Percentiles rank a stretch among this genome's conserved stretches.
Evolutionary conservation across 2,113 vertebrate genomes (phyloP).

Genomic region (Leptocoma aspasia): DNA sequence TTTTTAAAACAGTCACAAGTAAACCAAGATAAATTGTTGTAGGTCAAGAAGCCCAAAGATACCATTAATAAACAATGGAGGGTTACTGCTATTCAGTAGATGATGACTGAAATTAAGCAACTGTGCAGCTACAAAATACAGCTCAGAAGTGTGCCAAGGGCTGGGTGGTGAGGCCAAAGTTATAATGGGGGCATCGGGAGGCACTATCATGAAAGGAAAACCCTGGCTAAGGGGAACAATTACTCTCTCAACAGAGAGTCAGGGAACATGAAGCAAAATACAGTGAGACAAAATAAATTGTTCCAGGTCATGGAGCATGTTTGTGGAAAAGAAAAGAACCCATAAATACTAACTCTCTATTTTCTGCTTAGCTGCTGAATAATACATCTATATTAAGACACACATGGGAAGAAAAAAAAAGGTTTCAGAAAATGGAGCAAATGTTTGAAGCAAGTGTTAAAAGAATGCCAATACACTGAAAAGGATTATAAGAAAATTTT

Average conservation of each 20-base stretch:
- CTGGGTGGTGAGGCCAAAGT: not conserved
- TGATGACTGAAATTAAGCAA: not conserved
- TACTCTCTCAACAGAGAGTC: not conserved
- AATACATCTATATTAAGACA: not conserved
- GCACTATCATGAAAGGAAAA: not conserved
- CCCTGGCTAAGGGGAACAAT: not conserved
- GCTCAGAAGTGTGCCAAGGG: not conserved
- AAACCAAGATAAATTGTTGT: not conserved
- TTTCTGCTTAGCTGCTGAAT: not conserved
- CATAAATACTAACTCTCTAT: not conserved
- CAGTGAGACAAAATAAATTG: not conserved
- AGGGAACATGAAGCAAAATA: not conserved
- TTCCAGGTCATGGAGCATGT: not conserved
- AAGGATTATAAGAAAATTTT: not conserved
- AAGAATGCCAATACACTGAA: not conserved
- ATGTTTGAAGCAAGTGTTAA: not conserved
- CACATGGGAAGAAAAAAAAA: rapidly evolving
- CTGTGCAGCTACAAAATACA: not conserved
- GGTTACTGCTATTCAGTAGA: not conserved
- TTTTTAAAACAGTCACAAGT: not conserved
- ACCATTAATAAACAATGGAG: not conserved
- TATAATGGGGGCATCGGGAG: not conserved
- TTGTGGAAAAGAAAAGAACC: not conserved
- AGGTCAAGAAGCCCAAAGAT: not conserved
- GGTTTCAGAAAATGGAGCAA: not conserved